Percentiles rank a stretch among this genome's conserved stretches.
Evolutionary conservation across 2,113 vertebrate species (phyloP).

Genomic region (Antigone vipio): DNA sequence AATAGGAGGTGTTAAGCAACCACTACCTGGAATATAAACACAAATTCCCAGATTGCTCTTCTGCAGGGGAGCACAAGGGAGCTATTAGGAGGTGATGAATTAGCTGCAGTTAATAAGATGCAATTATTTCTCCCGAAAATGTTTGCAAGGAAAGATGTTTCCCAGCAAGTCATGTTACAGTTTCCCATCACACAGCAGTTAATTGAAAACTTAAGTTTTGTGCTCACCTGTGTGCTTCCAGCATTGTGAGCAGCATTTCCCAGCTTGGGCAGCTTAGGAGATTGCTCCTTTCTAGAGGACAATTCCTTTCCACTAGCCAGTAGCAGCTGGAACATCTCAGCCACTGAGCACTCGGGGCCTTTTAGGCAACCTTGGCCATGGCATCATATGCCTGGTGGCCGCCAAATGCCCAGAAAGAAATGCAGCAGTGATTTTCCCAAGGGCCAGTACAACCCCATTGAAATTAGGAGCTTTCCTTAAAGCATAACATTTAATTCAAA

Average conservation of each 20-base stretch:
- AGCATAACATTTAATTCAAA: not conserved
- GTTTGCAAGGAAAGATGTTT: not conserved
- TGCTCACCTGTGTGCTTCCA: not conserved
- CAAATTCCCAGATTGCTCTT: not conserved
- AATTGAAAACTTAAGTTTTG: not conserved
- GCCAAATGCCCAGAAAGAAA: not conserved
- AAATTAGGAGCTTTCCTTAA: not conserved
- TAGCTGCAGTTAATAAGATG: not conserved
- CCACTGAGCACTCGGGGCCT: not conserved
- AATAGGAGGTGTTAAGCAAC: not conserved
- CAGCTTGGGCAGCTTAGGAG: not conserved
- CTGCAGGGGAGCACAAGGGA: not conserved
- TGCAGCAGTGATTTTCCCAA: not conserved
- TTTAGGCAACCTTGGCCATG: not conserved
- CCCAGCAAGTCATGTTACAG: not conserved
- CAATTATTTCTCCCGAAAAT: not conserved
- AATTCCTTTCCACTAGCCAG: not conserved
- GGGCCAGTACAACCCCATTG: not conserved
- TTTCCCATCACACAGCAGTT: not conserved
- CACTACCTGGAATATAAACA: constrained; percentile 1
- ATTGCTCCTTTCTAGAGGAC: not conserved
- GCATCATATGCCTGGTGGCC: not conserved
- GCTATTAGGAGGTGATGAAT: not conserved
- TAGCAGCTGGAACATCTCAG: not conserved
- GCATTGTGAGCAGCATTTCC: not conserved